Percentiles rank a stretch among this genome's conserved stretches.
Conservation (phyloP, 2,113 vertebrate genomes). For the Gulo gulo region DNA sequence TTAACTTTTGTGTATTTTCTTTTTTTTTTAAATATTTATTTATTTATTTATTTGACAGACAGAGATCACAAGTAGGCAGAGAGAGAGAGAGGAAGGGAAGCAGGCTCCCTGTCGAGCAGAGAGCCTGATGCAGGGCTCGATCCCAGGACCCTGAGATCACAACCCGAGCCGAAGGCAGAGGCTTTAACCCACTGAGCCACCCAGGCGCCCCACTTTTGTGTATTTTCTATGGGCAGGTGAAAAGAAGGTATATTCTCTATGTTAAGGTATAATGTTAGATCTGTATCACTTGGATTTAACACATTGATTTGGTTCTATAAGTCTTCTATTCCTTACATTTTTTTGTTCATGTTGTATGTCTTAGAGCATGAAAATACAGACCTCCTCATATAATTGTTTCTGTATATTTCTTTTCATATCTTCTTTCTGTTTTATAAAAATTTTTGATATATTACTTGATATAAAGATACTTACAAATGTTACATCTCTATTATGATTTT, state of each 20-base stretch:
- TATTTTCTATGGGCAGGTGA: not conserved
- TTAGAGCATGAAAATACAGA: not conserved
- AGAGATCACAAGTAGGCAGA: too few relatives aligned
- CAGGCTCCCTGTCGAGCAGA: too few relatives aligned
- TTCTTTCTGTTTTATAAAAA: not conserved
- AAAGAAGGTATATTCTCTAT: not conserved
- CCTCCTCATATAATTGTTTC: not conserved
- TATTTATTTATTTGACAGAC: too few relatives aligned
- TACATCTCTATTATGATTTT: not conserved
- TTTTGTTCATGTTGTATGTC: not conserved
- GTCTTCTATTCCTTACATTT: not conserved
- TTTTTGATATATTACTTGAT: not conserved
- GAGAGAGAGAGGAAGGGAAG: too few relatives aligned
- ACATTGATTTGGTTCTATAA: not conserved
- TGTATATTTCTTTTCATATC: not conserved
- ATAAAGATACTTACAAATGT: not conserved
- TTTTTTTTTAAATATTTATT: too few relatives aligned
- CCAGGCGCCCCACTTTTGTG: not conserved
- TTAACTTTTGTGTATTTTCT: too few relatives aligned
- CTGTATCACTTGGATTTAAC: not conserved
- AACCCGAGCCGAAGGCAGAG: too few relatives aligned
- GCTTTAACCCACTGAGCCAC: too few relatives aligned
- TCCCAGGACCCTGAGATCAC: too few relatives aligned
- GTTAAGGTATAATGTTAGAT: not conserved
- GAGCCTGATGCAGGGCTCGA: too few relatives aligned